These are phyloP conservation scores for Drosophila nigrodunni DNA, from an alignment of 1,140 invertebrate species.

Conservation along the genomic window DNA sequence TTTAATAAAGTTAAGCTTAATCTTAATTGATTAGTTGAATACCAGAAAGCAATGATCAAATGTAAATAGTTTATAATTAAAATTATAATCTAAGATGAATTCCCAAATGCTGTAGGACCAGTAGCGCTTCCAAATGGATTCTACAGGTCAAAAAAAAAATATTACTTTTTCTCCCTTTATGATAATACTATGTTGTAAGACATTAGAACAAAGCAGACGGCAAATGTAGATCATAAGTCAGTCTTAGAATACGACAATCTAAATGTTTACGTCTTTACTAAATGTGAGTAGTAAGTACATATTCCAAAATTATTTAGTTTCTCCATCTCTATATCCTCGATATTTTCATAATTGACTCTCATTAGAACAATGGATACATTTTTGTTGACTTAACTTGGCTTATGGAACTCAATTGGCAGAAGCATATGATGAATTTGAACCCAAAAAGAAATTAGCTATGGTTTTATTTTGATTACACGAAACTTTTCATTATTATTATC, in stretches of 20 bases:
- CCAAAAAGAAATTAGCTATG: neutral
- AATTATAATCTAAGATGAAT: too few species aligned
- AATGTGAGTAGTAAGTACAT: too few species aligned
- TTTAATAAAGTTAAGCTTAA: constrained; percentile 2
- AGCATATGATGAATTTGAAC: neutral
- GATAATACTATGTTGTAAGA: too few species aligned
- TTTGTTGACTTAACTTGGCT: neutral
- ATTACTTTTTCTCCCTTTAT: too few species aligned
- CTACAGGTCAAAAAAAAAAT: too few species aligned
- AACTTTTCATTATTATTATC: constrained; percentile 18
- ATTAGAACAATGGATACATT: neutral
- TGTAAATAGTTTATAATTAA: neutral
- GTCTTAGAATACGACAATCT: neutral
- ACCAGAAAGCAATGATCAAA: constrained; percentile 10
- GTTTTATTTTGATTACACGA: constrained; percentile 17
- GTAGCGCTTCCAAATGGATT: too few species aligned
- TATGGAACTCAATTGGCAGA: neutral
- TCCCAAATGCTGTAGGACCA: too few species aligned
- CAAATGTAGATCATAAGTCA: neutral
- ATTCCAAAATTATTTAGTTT: too few species aligned
- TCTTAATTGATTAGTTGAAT: constrained; percentile 10
- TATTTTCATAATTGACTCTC: neutral
- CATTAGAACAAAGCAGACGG: neutral
- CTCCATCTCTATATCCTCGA: too few species aligned
- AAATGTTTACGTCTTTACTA: neutral